These are phyloP conservation scores for Donacobius atricapilla DNA, from an alignment of 2,113 vertebrate species.

Conservation along the genomic window DNA sequence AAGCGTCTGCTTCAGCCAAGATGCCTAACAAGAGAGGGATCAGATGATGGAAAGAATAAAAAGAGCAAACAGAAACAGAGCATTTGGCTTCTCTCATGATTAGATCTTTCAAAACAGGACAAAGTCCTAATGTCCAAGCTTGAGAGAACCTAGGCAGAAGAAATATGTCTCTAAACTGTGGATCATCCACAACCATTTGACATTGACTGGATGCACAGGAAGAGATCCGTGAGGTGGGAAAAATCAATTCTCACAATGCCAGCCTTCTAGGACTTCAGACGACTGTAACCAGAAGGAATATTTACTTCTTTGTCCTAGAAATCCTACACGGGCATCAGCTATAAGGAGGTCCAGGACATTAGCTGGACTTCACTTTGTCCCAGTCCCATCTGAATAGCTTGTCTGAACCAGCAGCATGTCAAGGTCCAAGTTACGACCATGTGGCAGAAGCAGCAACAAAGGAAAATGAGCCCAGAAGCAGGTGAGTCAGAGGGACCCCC, in stretches of 20 bases:
- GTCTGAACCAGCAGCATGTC: not conserved
- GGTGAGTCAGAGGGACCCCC: not conserved
- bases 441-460: not conserved
- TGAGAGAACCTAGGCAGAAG: not conserved
- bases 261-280: not conserved
- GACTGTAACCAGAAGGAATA: not conserved
- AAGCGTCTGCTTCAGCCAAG: not conserved
- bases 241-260: not conserved
- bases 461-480: not conserved
- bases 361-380: not conserved
- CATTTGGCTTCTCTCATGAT: not conserved
- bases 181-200: not conserved
- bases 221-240: not conserved
- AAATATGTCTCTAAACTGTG: not conserved
- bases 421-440: not conserved
- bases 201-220: not conserved
- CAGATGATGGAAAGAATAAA: not conserved
- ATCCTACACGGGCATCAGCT: not conserved
- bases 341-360: not conserved
- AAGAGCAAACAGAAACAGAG: not conserved
- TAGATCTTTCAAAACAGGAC: not conserved
- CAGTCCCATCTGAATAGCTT: not conserved
- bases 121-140: not conserved
- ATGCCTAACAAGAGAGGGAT: not conserved
- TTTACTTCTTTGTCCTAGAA: not conserved